A percentile compares a stretch with the other conserved stretches of the same genome.
Conservation (phyloP, 2,113 vertebrate genomes). For the Marcusenius ussheri region DNA sequence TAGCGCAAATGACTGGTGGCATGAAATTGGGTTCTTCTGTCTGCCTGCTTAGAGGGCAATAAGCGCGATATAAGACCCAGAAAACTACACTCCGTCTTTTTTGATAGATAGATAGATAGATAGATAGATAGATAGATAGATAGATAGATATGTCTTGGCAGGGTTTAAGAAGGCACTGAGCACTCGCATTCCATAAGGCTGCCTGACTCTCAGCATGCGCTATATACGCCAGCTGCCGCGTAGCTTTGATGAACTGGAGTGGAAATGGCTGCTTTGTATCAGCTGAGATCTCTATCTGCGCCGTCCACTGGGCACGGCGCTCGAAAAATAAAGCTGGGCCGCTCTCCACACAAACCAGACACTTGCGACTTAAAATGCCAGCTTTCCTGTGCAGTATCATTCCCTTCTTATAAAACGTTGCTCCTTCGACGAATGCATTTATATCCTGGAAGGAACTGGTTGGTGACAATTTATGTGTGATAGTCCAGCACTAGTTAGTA, state of each 20-base stretch:
- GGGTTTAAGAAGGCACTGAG: background rate
- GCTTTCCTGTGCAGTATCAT: background rate
- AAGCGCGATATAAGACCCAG: background rate
- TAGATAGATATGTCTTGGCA: background rate
- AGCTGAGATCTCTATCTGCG: conserved; percentile 18
- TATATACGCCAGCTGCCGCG: conserved; percentile 17
- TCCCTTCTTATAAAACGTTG: background rate
- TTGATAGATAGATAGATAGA: too few species aligned
- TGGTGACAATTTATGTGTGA: background rate
- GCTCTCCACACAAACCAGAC: background rate
- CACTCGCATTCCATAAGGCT: background rate
- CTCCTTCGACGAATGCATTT: background rate
- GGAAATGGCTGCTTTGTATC: conserved; percentile 20
- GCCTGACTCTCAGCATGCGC: background rate
- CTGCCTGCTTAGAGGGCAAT: background rate
- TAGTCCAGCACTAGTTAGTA: background rate
- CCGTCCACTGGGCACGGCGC: background rate
- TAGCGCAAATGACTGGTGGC: background rate
- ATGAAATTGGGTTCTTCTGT: background rate
- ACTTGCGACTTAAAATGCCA: background rate
- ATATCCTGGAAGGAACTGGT: background rate
- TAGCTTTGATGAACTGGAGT: conserved; percentile 20
- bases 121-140: too few species aligned
- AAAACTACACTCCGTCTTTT: background rate
- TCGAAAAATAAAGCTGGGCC: background rate